Evolutionary conservation across 1,140 invertebrate genomes (phyloP).

Genomic region (Penaeus indicus): DNA sequence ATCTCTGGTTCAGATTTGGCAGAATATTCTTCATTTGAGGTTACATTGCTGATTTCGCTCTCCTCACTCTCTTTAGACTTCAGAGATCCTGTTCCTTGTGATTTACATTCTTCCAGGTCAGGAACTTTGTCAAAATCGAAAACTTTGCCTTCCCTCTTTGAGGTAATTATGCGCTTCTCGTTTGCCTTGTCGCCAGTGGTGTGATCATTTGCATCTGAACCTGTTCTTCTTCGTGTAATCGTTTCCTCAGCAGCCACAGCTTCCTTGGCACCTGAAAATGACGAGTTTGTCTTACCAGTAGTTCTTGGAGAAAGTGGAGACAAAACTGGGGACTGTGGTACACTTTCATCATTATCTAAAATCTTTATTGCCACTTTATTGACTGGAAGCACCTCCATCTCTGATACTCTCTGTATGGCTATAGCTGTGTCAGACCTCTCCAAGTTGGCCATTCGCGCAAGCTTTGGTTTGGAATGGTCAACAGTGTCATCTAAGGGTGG

Average conservation of each 20-base stretch:
- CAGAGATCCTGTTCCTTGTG: no score
- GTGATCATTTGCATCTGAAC: no score
- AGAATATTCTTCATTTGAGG: not conserved
- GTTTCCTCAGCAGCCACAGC: conserved; percentile 10
- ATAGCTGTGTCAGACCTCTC: conserved; percentile 24
- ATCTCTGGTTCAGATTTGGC: conserved; percentile 2
- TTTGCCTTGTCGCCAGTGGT: no score
- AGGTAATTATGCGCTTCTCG: no score
- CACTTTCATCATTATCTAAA: conserved; percentile 32
- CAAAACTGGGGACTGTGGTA: conserved; percentile 30
- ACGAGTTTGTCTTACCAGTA: no score
- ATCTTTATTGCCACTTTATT: conserved; percentile 7
- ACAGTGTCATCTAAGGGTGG: not conserved
- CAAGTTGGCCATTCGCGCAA: conserved; percentile 33
- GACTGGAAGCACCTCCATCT: not conserved
- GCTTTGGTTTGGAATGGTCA: conserved; percentile 29
- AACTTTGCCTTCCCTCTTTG: no score
- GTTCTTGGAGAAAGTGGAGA: not conserved
- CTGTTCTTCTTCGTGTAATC: not conserved
- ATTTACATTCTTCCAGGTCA: no score
- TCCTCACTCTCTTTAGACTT: not conserved
- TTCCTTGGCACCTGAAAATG: not conserved
- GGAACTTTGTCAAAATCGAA: no score
- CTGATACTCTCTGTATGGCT: not conserved
- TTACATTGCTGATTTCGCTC: not conserved